These are phyloP conservation scores for Synanthedon tipuliformis DNA, from an alignment of 2,888 invertebrate species.

Conservation along the genomic window DNA sequence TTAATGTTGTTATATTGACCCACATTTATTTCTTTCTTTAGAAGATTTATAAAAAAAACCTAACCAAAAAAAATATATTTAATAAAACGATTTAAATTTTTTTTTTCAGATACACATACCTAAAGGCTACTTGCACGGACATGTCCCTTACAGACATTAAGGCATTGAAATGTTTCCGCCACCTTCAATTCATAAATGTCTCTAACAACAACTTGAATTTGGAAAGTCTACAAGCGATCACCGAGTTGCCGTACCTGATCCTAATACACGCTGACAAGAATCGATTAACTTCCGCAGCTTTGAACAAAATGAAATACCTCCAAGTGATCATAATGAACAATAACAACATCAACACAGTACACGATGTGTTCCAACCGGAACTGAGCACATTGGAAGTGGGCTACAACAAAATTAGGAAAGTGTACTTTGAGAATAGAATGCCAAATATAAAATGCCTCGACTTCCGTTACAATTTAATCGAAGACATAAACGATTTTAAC, in stretches of 20 bases:
- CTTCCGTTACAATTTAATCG: slow-evolving; percentile 61
- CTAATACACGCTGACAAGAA: slow-evolving; percentile 72
- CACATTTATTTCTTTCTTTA: too few relatives aligned
- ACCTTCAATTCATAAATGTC: slow-evolving; percentile 70
- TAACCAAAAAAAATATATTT: not conserved
- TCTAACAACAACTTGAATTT: slow-evolving; percentile 64
- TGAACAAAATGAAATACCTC: slow-evolving; percentile 67
- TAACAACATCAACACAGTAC: slow-evolving; percentile 61
- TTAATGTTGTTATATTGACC: too few relatives aligned
- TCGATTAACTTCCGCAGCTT: slow-evolving; percentile 46
- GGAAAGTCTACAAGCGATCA: slow-evolving; percentile 55
- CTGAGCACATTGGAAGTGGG: slow-evolving; percentile 69
- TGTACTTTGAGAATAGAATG: slow-evolving; percentile 35
- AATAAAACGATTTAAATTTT: not conserved
- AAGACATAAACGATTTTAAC: slow-evolving; percentile 49
- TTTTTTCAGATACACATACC: slow-evolving; percentile 65
- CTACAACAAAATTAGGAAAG: slow-evolving; percentile 45
- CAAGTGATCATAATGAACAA: slow-evolving; percentile 70
- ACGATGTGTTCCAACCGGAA: slow-evolving; percentile 65
- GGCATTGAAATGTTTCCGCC: slow-evolving; percentile 57
- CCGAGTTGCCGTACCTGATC: slow-evolving; percentile 64
- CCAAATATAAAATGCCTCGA: slow-evolving; percentile 63
- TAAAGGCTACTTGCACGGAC: slow-evolving; percentile 63
- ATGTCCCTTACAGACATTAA: slow-evolving; percentile 64
- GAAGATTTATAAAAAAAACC: not conserved